Percentiles rank a stretch among this genome's conserved stretches.
Conservation (phyloP, 2,888 invertebrate genomes). For the Brenthis daphne region DNA sequence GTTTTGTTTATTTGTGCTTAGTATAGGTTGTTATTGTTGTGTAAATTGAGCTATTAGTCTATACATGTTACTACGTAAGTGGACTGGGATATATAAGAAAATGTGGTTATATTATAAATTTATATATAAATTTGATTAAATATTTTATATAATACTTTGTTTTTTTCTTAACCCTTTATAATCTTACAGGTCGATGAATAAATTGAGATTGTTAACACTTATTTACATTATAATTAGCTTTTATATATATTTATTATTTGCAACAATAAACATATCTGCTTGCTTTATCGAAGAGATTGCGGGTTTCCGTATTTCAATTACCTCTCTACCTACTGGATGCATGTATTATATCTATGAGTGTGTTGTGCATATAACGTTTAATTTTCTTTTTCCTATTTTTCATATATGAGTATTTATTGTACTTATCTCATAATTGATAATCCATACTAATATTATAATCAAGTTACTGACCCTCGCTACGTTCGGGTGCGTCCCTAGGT, state of each 20-base stretch:
- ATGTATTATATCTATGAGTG: background rate
- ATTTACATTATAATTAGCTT: conserved; percentile 14
- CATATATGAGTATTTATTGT: too few species aligned
- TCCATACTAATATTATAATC: too few species aligned
- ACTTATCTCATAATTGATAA: too few species aligned
- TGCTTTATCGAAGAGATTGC: conserved; percentile 3
- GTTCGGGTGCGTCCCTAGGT: too few species aligned
- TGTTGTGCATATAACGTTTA: background rate
- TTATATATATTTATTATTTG: conserved; percentile 1
- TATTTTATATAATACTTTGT: conserved; percentile 22
- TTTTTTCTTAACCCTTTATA: conserved; percentile 15
- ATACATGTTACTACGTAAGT: conserved; percentile 46
- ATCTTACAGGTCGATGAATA: conserved; percentile 19
- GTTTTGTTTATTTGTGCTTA: conserved; percentile 14
- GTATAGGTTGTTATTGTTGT: conserved; percentile 43
- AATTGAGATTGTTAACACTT: conserved; percentile 23
- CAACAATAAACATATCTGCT: background rate
- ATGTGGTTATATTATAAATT: conserved; percentile 31
- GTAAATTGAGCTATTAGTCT: conserved; percentile 41
- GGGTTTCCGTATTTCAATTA: conserved; percentile 5
- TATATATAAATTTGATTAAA: conserved; percentile 35
- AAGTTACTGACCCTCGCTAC: too few species aligned
- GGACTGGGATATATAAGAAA: conserved; percentile 51
- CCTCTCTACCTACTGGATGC: background rate
- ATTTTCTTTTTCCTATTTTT: too few species aligned